These are phyloP conservation scores for Willowsia nigromaculata DNA, from an alignment of 2,888 invertebrate species.

Conservation along the genomic window DNA sequence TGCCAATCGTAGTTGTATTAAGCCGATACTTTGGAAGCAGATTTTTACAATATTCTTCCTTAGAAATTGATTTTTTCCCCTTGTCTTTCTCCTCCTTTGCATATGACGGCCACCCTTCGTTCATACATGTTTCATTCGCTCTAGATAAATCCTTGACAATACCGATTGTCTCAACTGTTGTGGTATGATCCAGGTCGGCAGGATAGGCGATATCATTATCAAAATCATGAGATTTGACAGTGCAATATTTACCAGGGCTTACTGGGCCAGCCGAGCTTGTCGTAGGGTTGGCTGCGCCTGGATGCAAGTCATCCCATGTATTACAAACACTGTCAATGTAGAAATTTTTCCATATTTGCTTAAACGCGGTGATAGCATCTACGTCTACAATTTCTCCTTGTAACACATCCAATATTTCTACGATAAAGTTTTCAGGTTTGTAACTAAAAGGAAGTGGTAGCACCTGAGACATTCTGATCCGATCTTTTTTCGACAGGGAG, in stretches of 20 bases:
- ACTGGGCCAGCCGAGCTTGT: not conserved
- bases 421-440: not conserved
- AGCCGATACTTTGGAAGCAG: not conserved
- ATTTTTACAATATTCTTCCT: not conserved
- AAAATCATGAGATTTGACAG: not conserved
- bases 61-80: not conserved
- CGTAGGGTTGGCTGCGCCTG: not conserved
- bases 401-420: not conserved
- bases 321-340: slow-evolving; percentile 26
- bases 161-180: not conserved
- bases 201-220: not conserved
- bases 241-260: not conserved
- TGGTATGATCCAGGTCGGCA: not conserved
- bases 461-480: not conserved
- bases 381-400: not conserved
- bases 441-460: not conserved
- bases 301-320: not conserved
- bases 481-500: not conserved
- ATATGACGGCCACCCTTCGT: not conserved
- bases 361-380: not conserved
- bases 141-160: not conserved
- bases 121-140: not conserved
- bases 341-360: slow-evolving; percentile 18
- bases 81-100: not conserved
- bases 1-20: slow-evolving; percentile 26